These are phyloP conservation scores for Chitala chitala DNA, from an alignment of 2,113 vertebrate genomes.

Conservation along the genomic window DNA sequence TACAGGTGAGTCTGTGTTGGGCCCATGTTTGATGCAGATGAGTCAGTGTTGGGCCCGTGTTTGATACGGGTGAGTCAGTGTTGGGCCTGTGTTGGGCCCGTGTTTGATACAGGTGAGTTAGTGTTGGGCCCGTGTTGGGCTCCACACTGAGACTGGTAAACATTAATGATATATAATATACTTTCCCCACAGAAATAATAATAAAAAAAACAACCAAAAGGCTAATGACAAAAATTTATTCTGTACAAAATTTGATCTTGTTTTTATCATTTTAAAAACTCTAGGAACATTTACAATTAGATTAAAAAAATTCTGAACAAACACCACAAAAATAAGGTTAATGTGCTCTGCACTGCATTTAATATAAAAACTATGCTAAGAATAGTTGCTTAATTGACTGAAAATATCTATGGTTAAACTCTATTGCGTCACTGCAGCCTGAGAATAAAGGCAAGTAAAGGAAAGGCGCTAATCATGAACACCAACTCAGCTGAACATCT, in stretches of 20 bases:
- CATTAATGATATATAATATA: not conserved
- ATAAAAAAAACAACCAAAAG: not conserved
- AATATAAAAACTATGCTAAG: not conserved
- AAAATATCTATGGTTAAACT: too few species aligned
- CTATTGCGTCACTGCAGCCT: too few species aligned
- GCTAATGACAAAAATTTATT: constrained; percentile 1
- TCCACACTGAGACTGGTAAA: not conserved
- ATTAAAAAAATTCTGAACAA: not conserved
- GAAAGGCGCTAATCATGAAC: too few species aligned
- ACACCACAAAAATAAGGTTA: not conserved
- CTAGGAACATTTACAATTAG: not conserved
- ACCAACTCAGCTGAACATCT: too few species aligned
- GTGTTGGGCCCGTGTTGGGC: too few species aligned
- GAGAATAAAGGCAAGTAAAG: too few species aligned
- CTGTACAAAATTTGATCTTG: constrained; percentile 1
- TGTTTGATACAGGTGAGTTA: too few species aligned
- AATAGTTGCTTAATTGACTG: not conserved
- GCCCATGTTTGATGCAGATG: too few species aligned
- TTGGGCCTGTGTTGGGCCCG: too few species aligned
- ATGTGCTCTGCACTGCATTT: not conserved
- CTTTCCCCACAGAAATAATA: not conserved
- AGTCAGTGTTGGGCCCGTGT: too few species aligned
- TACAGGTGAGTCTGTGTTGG: too few species aligned
- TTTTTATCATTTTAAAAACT: not conserved
- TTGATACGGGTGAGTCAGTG: too few species aligned